Evolutionary conservation across 2,888 invertebrate species (phyloP).

Genomic region (Watsonalla binaria): DNA sequence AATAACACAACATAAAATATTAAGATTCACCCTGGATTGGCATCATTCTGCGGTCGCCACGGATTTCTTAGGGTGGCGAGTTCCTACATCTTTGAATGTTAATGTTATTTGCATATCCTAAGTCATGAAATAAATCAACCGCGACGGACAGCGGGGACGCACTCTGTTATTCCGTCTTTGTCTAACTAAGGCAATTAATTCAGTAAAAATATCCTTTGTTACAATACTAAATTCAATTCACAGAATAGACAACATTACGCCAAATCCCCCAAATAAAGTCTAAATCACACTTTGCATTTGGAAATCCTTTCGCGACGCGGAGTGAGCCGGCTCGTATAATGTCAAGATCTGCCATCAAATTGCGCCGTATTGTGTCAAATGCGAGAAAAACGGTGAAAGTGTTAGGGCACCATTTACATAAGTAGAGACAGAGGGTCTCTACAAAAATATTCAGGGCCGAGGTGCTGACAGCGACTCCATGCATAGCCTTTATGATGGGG

Average conservation of each 20-base stretch:
- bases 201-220: slow-evolving; percentile 44
- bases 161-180: slow-evolving; percentile 68
- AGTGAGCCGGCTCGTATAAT: slow-evolving; percentile 61
- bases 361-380: slow-evolving; percentile 73
- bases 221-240: slow-evolving; percentile 14
- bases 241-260: slow-evolving; percentile 28
- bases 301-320: slow-evolving; percentile 42
- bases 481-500: slow-evolving; percentile 67
- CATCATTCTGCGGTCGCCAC: slow-evolving; percentile 73
- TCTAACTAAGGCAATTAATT: slow-evolving; percentile 67
- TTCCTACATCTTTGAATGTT: slow-evolving; percentile 75
- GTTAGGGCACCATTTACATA: slow-evolving; percentile 75
- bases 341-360: slow-evolving; percentile 66
- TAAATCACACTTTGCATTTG: slow-evolving; percentile 59
- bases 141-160: slow-evolving; percentile 72
- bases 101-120: slow-evolving; percentile 78
- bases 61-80: slow-evolving; percentile 62
- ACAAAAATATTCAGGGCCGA: slow-evolving; percentile 73
- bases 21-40: slow-evolving; percentile 78
- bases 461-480: slow-evolving; percentile 69
- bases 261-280: slow-evolving; percentile 49
- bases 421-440: slow-evolving; percentile 74
- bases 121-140: slow-evolving; percentile 79
- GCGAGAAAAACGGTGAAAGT: slow-evolving; percentile 74
- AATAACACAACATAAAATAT: slow-evolving; percentile 79